A percentile compares a stretch with the other conserved stretches of the same genome.
These are phyloP conservation scores for Pachycephala philippinensis DNA, from an alignment of 2,113 vertebrate species.

Conservation along the genomic window DNA sequence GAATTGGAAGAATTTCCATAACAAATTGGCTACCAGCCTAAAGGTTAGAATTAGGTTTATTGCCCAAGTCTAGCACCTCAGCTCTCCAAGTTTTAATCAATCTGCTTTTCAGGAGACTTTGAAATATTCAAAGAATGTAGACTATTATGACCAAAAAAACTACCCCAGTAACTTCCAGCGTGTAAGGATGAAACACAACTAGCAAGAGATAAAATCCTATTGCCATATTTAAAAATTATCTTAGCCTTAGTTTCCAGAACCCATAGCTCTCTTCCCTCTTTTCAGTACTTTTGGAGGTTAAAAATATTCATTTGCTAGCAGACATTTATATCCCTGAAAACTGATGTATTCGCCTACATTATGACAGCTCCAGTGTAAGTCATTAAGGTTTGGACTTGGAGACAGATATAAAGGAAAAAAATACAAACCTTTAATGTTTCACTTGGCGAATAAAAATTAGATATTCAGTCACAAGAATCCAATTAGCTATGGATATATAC, in stretches of 20 bases:
- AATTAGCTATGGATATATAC: constrained; percentile 32
- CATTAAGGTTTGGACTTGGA: neutral
- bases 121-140: neutral
- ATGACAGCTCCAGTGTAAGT: neutral
- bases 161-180: neutral
- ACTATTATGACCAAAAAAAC: neutral
- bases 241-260: neutral
- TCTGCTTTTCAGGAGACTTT: neutral
- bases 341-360: neutral
- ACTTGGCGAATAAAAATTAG: constrained; percentile 25
- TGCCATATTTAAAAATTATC: neutral
- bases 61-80: neutral
- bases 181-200: neutral
- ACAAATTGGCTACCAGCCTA: neutral
- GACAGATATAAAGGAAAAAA: neutral
- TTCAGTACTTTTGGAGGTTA: neutral
- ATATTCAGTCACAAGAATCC: constrained; percentile 28
- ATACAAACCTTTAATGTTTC: neutral
- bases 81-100: constrained; percentile 10
- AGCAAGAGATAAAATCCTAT: neutral
- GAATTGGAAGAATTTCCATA: constrained; percentile 1
- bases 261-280: neutral
- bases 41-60: neutral
- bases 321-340: neutral
- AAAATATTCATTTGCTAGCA: neutral